phyloP scores from a whole-genome alignment of 1,140 invertebrate species.

The Zelostemma sp. region DNA sequence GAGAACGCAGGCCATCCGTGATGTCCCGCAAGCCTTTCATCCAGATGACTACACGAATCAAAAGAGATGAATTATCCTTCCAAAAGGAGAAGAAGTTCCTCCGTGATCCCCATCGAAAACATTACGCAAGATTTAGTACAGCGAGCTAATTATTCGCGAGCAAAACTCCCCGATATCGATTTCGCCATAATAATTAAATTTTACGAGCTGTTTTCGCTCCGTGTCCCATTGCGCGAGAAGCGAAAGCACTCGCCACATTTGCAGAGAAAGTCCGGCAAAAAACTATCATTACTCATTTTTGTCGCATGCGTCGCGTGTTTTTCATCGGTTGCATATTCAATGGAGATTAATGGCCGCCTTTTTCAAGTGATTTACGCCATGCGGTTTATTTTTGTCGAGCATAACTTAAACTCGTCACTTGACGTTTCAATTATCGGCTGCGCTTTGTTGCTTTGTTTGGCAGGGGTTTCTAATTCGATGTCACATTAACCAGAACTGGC shows the following conservation, averaged over 20 bases:
- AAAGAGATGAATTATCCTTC: background rate
- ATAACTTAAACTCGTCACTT: conserved; percentile 2
- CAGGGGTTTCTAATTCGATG: background rate
- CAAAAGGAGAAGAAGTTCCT: background rate
- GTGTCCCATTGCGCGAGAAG: background rate
- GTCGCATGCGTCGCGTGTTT: background rate
- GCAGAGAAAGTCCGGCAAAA: background rate
- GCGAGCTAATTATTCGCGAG: background rate
- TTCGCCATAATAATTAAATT: background rate
- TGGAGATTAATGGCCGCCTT: background rate
- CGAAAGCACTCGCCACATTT: background rate
- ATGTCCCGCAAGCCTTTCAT: conserved; percentile 89
- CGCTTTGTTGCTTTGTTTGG: background rate
- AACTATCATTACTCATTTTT: background rate
- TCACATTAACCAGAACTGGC: background rate
- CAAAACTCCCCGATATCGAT: background rate
- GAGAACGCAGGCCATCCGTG: conserved; percentile 80
- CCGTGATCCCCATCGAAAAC: background rate
- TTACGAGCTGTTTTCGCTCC: background rate
- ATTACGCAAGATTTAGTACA: background rate
- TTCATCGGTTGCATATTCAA: background rate
- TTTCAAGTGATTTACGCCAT: background rate
- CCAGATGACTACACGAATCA: conserved; percentile 77
- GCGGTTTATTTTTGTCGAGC: background rate
- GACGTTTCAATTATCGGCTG: background rate